These are phyloP conservation scores for Ochlodes sylvanus DNA, from an alignment of 2,888 invertebrate species.

Conservation along the genomic window DNA sequence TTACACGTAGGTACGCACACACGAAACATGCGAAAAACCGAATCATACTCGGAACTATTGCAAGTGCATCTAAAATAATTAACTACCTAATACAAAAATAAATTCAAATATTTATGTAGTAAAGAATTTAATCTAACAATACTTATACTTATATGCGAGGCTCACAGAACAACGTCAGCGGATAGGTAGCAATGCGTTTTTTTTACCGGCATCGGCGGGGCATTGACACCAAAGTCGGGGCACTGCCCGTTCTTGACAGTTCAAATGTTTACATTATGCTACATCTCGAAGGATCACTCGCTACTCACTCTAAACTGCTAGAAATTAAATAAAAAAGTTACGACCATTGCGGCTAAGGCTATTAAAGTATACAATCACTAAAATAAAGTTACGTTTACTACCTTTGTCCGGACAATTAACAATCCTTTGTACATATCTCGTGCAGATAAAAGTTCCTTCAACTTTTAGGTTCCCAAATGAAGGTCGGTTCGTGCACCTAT, in stretches of 20 bases:
- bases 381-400: conserved; percentile 3
- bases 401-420: not conserved
- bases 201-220: conserved; percentile 80
- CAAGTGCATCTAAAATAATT: not conserved
- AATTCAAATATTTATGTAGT: not conserved
- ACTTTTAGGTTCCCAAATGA: not conserved
- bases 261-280: conserved; percentile 79
- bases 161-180: conserved; percentile 60
- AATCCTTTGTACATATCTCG: not conserved
- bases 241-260: conserved; percentile 85
- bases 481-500: not conserved
- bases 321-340: conserved; percentile 43
- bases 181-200: conserved; percentile 80
- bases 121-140: conserved; percentile 18
- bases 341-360: not conserved
- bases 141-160: conserved; percentile 37
- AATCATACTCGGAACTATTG: not conserved
- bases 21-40: not conserved
- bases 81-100: not conserved
- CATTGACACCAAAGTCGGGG: conserved; percentile 79
- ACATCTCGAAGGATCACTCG: conserved; percentile 73
- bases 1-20: not conserved
- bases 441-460: not conserved
- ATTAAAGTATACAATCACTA: conserved; percentile 5
- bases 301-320: conserved; percentile 58